These are phyloP conservation scores for Heliconius ethilla DNA, from an alignment of 2,888 invertebrate species.

Conservation along the genomic window DNA sequence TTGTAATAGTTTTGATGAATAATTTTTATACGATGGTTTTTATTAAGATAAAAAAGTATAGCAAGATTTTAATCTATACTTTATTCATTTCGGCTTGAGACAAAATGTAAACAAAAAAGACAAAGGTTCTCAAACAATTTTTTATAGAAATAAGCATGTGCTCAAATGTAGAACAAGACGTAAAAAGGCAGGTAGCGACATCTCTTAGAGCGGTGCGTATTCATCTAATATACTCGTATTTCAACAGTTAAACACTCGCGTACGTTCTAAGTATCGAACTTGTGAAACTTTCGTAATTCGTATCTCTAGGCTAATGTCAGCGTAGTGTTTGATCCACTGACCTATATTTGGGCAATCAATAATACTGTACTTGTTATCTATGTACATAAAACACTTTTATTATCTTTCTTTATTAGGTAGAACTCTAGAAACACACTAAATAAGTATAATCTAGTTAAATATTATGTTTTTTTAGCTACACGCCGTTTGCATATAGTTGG, in stretches of 20 bases:
- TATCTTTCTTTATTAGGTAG: background rate
- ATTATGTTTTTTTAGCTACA: no score
- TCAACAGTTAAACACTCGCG: background rate
- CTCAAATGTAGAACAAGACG: background rate
- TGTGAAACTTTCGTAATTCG: constrained; percentile 4
- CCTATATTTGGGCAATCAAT: constrained; percentile 33
- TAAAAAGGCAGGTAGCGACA: constrained; percentile 12
- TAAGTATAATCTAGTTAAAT: no score
- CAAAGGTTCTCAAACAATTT: background rate
- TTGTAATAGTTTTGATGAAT: background rate
- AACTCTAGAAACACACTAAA: background rate
- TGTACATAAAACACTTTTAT: background rate
- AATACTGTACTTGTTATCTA: background rate
- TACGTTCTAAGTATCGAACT: background rate
- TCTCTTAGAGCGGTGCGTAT: background rate
- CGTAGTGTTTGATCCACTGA: constrained; percentile 17
- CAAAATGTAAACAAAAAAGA: no score
- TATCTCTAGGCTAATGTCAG: constrained; percentile 22
- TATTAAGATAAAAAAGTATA: no score
- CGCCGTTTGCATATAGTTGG: no score
- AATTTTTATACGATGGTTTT: no score
- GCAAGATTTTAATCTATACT: background rate
- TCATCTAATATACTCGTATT: background rate
- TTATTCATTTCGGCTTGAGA: no score
- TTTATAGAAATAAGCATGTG: background rate